Base-by-base conservation (phyloP, 2,888 invertebrate genomes). In the Phalera bucephala region DNA sequence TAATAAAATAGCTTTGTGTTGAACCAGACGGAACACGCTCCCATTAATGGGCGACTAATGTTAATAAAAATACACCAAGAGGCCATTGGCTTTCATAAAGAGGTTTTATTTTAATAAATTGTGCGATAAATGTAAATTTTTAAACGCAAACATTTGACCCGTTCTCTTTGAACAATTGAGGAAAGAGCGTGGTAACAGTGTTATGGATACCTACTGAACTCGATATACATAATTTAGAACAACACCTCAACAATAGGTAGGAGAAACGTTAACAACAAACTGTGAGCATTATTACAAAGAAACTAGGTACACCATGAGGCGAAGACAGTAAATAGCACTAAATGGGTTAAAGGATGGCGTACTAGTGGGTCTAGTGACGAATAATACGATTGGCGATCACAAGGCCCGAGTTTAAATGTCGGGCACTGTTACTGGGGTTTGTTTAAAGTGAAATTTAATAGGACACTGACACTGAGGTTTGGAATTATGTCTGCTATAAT, bases 21-120 rank as follows among this genome's bases (percentile, higher is more conserved):
- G 23, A 41, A 15, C 46, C 45, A 53, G 39, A 45, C 46, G 36
- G 25, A 45, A 47, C 37, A 50, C 41, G 15, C 31, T 29, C 38
- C 31, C 42, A 25, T 31, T 47, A 45, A 50, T 45, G 40, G 32
- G 31, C 37, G 40, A 36, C 29, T 51, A 46, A 46, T 47, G 30
- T 19, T 13, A 19, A 36, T 37, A 52, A 52, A 58, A 49, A 53
- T 36, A 40, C 23, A 36, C 30, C 29, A 33, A 47, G 31, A 50
- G 45, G 48, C 40, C 40, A 43, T 31, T 11, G 41, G 11, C 40
- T 48, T 12, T 5, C 19, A 25, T 6, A 25, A 12, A 20, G 13
- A 8, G 6, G 30, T 25, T 25, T 25, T 12, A 9, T 9, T 22
- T 2, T 22, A 22, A n/a, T 9, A 9, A 22, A 9, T 9, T 22